phyloP scores from a whole-genome alignment of 2,113 vertebrate species.

The Himantopus leucocephalus region DNA sequence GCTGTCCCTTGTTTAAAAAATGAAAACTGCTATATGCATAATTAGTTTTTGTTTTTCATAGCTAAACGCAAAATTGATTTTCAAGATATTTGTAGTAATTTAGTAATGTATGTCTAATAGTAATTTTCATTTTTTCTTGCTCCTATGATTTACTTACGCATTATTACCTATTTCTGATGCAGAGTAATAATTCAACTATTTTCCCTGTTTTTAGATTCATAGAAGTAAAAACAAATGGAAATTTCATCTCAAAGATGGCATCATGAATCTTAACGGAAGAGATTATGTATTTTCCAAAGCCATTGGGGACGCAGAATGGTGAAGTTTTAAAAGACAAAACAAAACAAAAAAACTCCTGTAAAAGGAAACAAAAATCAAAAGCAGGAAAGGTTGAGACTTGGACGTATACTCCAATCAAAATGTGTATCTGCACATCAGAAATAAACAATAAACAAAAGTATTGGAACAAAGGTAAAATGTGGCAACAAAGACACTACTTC shows the following conservation, averaged over 20 bases:
- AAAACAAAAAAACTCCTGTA: constrained; percentile 58
- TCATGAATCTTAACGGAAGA: constrained; percentile 99
- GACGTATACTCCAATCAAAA: constrained; percentile 81
- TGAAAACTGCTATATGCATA: neutral
- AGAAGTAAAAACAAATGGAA: constrained; percentile 99
- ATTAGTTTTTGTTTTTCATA: neutral
- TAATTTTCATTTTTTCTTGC: neutral
- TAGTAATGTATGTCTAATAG: neutral
- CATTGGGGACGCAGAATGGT: constrained; percentile 98
- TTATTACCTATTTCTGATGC: neutral
- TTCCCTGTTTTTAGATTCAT: constrained; percentile 86
- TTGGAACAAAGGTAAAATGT: constrained; percentile 78
- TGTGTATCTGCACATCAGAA: constrained; percentile 78
- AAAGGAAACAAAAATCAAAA: constrained; percentile 60
- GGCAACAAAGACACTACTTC: constrained; percentile 82
- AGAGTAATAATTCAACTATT: neutral
- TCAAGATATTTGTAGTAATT: neutral
- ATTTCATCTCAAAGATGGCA: constrained; percentile 99
- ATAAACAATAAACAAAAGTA: constrained; percentile 73
- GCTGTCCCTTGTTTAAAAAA: neutral
- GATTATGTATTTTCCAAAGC: constrained; percentile 99
- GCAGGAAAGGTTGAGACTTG: constrained; percentile 79
- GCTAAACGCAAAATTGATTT: neutral
- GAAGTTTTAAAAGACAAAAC: constrained; percentile 76
- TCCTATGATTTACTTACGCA: rapidly evolving